Percentiles rank a stretch among this genome's conserved stretches.
Conservation (phyloP, 2,888 invertebrate genomes). For the Peribatodes rhomboidaria region DNA sequence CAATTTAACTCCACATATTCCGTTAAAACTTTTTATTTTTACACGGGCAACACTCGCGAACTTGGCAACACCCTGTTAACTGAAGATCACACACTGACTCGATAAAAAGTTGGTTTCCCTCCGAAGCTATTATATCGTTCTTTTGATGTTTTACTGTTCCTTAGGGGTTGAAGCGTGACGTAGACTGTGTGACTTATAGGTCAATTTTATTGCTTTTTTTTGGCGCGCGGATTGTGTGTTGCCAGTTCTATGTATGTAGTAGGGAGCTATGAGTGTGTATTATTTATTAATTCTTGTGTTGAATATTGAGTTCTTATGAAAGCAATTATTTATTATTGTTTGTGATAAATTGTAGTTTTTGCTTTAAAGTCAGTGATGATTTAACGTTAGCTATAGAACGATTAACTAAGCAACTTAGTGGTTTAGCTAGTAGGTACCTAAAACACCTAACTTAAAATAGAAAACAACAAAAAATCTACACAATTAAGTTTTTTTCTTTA, state of each 20-base stretch:
- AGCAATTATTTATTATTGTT: not conserved
- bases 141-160: conserved; percentile 75
- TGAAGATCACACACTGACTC: conserved; percentile 63
- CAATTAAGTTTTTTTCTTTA: too few species aligned
- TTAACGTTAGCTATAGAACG: not conserved
- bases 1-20: conserved; percentile 10
- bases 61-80: conserved; percentile 55
- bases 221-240: conserved; percentile 5
- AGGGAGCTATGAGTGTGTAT: too few species aligned
- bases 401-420: too few species aligned
- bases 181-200: conserved; percentile 25
- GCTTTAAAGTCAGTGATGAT: not conserved
- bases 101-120: conserved; percentile 73
- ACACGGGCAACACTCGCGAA: conserved; percentile 29
- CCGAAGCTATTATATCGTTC: conserved; percentile 63
- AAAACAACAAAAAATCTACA: too few species aligned
- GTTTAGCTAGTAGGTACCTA: too few species aligned
- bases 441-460: too few species aligned
- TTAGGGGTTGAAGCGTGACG: conserved; percentile 58
- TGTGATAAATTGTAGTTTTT: conserved; percentile 13
- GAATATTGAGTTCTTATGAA: conserved; percentile 4
- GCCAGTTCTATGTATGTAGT: not conserved
- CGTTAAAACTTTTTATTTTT: conserved; percentile 27
- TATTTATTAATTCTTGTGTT: too few species aligned
- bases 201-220: conserved; percentile 29